phyloP scores from a whole-genome alignment of 2,113 vertebrate genomes.

The Atherinomorus stipes region DNA sequence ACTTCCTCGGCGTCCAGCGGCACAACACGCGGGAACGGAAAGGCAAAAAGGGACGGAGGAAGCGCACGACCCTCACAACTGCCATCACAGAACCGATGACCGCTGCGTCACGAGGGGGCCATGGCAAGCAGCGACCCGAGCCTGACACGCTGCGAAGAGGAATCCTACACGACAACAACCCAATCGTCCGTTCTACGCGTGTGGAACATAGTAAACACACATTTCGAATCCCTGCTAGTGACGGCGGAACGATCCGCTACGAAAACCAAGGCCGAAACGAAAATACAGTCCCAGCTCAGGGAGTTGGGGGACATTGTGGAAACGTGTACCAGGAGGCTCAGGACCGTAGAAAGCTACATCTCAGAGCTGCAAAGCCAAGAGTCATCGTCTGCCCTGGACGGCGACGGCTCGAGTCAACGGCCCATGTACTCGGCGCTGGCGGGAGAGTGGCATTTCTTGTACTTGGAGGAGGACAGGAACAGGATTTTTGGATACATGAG shows the following conservation, averaged over 20 bases:
- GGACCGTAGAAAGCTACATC: neutral
- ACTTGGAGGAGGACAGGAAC: neutral
- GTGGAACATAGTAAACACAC: conserved; percentile 10
- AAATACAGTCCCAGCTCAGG: neutral
- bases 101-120: no score
- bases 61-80: no score
- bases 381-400: fast-evolving
- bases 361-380: neutral
- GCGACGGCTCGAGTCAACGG: fast-evolving
- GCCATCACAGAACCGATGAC: no score
- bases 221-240: neutral
- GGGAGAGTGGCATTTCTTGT: conserved; percentile 24
- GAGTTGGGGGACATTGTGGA: neutral
- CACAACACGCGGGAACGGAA: no score
- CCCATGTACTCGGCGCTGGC: neutral
- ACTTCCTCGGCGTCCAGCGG: no score
- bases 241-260: fast-evolving
- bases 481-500: conserved; percentile 14
- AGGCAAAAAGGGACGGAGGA: no score
- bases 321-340: neutral
- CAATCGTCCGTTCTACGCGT: no score
- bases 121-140: neutral
- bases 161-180: no score
- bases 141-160: no score
- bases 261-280: neutral